phyloP scores from a whole-genome alignment of 1,140 invertebrate genomes.

The Notospermus geniculatus region DNA sequence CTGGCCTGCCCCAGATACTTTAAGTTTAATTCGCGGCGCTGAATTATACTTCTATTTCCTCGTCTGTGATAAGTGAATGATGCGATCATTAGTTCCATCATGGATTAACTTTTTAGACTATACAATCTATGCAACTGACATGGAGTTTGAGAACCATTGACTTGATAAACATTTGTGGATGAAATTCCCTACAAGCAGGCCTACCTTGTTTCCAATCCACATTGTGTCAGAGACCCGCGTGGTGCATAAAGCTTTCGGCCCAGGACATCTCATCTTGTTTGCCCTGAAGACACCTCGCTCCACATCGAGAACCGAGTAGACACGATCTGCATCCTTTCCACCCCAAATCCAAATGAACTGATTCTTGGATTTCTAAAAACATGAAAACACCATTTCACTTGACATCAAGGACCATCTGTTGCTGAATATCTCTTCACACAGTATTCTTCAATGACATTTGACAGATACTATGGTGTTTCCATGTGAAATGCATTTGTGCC shows the following conservation, averaged over 20 bases:
- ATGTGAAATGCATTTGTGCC: too few relatives aligned
- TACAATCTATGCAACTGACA: neutral
- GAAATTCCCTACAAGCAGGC: neutral
- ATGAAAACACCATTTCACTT: neutral
- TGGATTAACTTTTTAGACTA: neutral
- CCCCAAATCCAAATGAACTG: conserved; percentile 32
- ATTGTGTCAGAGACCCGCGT: conserved; percentile 30
- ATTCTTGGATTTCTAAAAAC: conserved; percentile 17
- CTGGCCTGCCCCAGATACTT: neutral
- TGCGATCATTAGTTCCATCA: neutral
- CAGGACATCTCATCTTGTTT: conserved; percentile 21
- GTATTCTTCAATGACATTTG: too few relatives aligned
- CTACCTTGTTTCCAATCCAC: conserved; percentile 37
- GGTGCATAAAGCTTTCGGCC: conserved; percentile 32
- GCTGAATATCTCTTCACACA: too few relatives aligned
- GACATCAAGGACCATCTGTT: too few relatives aligned
- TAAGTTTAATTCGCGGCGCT: neutral
- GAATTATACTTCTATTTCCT: neutral
- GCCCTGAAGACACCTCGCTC: conserved; percentile 16
- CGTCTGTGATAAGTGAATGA: neutral
- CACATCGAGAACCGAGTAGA: conserved; percentile 22
- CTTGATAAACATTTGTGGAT: neutral
- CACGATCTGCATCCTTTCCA: conserved; percentile 13
- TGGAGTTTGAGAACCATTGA: neutral
- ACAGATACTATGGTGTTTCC: too few relatives aligned